Evolutionary conservation across 2,797 vertebrate species (phyloP).

Genomic region (Molossus alvarezi): DNA sequence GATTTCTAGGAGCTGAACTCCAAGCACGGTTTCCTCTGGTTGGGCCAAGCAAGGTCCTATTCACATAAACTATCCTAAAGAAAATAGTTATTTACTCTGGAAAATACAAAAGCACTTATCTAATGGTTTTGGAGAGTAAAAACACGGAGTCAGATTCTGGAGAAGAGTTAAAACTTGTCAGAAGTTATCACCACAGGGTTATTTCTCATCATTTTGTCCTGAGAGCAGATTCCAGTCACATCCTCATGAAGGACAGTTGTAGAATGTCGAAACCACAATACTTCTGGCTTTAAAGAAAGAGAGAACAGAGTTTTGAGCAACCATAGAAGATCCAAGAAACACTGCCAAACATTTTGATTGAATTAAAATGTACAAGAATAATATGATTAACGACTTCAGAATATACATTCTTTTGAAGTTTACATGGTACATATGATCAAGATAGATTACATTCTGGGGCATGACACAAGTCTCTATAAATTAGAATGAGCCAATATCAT

Average conservation of each 20-base stretch:
- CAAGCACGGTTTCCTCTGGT: neutral
- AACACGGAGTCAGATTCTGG: neutral
- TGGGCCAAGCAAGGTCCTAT: neutral
- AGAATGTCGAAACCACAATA: neutral
- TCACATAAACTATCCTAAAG: neutral
- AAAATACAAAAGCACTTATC: neutral
- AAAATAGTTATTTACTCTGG: neutral
- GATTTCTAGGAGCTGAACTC: neutral
- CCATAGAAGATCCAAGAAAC: neutral
- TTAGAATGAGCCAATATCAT: conserved; percentile 15
- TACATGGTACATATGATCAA: neutral
- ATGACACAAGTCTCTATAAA: neutral
- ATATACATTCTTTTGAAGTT: neutral
- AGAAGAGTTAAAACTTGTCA: neutral
- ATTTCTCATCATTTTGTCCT: neutral
- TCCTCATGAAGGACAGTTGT: neutral
- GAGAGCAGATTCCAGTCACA: neutral
- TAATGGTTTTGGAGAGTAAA: neutral
- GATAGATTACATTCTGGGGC: neutral
- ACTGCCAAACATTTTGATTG: neutral
- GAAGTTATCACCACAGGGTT: neutral
- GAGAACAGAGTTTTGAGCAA: neutral
- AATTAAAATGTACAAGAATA: neutral
- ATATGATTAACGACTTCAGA: neutral
- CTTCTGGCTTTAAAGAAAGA: conserved; percentile 40